phyloP scores from a whole-genome alignment of 2,113 vertebrate species.

The Piprites chloris region DNA sequence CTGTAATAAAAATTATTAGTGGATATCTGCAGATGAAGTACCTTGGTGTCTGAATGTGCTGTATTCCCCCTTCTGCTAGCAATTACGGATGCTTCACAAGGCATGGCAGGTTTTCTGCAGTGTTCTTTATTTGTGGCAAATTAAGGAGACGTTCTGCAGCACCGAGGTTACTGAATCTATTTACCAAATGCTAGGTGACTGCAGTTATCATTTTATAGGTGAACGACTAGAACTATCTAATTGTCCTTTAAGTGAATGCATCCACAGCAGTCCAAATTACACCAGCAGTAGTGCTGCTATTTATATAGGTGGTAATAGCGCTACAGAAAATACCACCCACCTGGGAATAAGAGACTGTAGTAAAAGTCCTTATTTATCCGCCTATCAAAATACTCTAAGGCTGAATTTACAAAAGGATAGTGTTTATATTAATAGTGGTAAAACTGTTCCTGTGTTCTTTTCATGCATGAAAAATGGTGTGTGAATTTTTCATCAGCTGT shows the following conservation, averaged over 20 bases:
- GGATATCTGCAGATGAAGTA: neutral
- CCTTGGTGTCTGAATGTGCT: neutral
- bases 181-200: neutral
- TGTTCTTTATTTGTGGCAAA: constrained; percentile 1
- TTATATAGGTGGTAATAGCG: constrained; percentile 32
- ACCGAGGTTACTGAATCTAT: neutral
- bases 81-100: neutral
- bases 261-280: constrained; percentile 8
- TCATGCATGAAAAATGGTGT: neutral
- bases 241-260: neutral
- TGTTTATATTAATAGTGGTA: neutral
- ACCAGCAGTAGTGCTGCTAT: constrained; percentile 2
- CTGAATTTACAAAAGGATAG: neutral
- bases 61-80: neutral
- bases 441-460: neutral
- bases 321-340: constrained; percentile 15
- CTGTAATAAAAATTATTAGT: neutral
- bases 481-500: neutral
- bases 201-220: neutral
- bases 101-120: neutral
- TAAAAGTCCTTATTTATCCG: constrained; percentile 15
- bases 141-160: neutral
- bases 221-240: neutral
- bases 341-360: neutral
- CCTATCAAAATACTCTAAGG: neutral